Base-by-base conservation (phyloP, 2,888 invertebrate species). In the Platypus cylindrus region DNA sequence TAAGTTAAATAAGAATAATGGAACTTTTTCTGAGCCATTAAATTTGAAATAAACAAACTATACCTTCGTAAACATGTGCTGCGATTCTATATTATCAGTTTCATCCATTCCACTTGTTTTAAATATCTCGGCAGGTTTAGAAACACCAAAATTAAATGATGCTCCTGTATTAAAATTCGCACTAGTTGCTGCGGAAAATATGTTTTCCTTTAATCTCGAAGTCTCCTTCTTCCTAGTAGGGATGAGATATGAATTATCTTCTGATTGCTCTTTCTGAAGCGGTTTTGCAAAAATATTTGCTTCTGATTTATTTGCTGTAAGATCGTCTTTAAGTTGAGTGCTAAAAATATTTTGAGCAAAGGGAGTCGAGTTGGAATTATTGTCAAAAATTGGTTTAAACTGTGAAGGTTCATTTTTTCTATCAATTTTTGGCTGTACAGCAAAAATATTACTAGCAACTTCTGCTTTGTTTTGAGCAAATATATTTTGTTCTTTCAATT, bases 111-210 rank as follows among this genome's bases (percentile, higher is more conserved):
- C 15, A 20, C 5, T 29, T 1, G 14, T 17, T n/a, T 8, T 12
- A 27, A 34, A 16, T 5, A 8, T 26, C 9, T 15, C 17, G 8
- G 3, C 17, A 23, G 28, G 25, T 17, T 36, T 35, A 13, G 12
- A 31, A 28, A 13, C 27, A 36, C 38, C 38, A 34, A 41, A 38
- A 36, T 38, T 38, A n/a, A n/a, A n/a, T 8, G 25, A 18, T 4
- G 22, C 17, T 16, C 11, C 25, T 8, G 23, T 37, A 9, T 22
- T 22, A 11, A 23, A 3, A 5, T 12, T 12, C 15, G 20, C 18
- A 14, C 29, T 25, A 18, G 3, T n/a, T 16, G 17, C 16, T n/a
- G n/a, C n/a, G n/a, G n/a, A n/a, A n/a, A n/a, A n/a, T n/a, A n/a
- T n/a, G n/a, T n/a, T n/a, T n/a, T n/a, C n/a, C n/a, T n/a, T n/a